These are phyloP conservation scores for Sycobia sp. DNA, from an alignment of 1,140 invertebrate genomes.

Conservation along the genomic window DNA sequence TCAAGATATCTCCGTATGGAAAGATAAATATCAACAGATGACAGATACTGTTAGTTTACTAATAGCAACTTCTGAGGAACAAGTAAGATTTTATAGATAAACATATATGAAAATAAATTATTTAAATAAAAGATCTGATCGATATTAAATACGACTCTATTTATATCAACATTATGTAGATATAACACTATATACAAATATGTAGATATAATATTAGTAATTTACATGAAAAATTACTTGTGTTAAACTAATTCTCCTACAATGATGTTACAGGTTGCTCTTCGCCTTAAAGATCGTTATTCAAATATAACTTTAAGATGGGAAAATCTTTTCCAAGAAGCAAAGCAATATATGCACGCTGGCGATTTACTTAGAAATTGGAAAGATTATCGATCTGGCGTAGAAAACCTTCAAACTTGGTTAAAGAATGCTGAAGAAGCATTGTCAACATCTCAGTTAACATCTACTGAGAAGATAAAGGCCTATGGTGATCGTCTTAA, in stretches of 20 bases:
- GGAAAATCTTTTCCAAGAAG: conserved; percentile 81
- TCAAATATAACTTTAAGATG: conserved; percentile 75
- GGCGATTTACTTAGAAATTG: conserved; percentile 83
- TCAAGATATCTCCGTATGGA: conserved; percentile 87
- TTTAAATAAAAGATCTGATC: no score
- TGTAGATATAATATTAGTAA: no score
- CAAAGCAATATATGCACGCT: conserved; percentile 85
- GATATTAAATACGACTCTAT: no score
- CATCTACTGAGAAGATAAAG: conserved; percentile 78
- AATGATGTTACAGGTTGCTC: conserved; percentile 74
- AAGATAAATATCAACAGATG: conserved; percentile 82
- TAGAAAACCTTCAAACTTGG: conserved; percentile 80
- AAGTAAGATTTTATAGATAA: conserved; percentile 29
- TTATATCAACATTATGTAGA: no score
- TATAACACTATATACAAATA: no score
- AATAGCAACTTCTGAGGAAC: conserved; percentile 83
- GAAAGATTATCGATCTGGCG: conserved; percentile 78
- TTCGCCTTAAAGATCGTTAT: conserved; percentile 78
- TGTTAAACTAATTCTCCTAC: no score
- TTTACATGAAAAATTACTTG: no score
- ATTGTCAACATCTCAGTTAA: conserved; percentile 70
- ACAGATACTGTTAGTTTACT: conserved; percentile 87
- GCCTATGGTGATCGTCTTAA: conserved; percentile 81
- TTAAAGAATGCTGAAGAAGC: conserved; percentile 76
- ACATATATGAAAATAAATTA: neutral